A percentile compares a stretch with the other conserved stretches of the same genome.
These are phyloP conservation scores for Pseudorhombus dupliciocellatus DNA, from an alignment of 2,113 vertebrate genomes.

Conservation along the genomic window DNA sequence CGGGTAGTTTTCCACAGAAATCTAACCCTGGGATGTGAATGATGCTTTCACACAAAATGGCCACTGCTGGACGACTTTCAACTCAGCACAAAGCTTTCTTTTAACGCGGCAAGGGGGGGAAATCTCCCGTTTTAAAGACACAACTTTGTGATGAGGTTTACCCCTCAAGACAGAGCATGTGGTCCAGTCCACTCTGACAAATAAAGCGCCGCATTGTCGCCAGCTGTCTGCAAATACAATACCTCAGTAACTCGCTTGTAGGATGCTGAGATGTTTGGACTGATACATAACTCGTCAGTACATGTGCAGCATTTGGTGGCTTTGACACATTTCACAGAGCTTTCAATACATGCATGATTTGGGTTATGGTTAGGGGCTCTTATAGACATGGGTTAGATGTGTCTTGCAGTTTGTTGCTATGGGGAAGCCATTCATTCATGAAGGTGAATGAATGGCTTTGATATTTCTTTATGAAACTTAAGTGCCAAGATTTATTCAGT, in stretches of 20 bases:
- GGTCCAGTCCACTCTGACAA: constrained; percentile 6
- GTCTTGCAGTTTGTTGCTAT: neutral
- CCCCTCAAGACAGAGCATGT: constrained; percentile 39
- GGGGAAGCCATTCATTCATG: neutral
- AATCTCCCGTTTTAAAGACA: constrained; percentile 48
- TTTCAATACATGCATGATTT: neutral
- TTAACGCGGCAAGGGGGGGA: constrained; percentile 30
- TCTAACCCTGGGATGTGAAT: constrained; percentile 63
- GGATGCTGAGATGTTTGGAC: neutral
- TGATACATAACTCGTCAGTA: neutral
- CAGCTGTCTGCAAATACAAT: neutral
- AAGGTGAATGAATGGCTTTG: neutral
- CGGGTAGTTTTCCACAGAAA: constrained; percentile 76
- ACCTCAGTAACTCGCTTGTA: neutral
- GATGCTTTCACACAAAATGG: constrained; percentile 72
- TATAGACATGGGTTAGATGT: neutral
- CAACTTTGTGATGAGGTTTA: constrained; percentile 34
- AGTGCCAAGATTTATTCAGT: constrained; percentile 1
- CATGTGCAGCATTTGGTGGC: neutral
- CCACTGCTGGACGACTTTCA: constrained; percentile 50
- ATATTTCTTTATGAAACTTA: neutral
- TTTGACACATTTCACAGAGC: neutral
- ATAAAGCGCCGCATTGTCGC: constrained; percentile 36
- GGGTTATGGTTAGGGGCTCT: neutral
- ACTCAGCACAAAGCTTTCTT: constrained; percentile 63